Evolutionary conservation across 2,797 vertebrate genomes (phyloP).

Genomic region (Lerista edwardsae): DNA sequence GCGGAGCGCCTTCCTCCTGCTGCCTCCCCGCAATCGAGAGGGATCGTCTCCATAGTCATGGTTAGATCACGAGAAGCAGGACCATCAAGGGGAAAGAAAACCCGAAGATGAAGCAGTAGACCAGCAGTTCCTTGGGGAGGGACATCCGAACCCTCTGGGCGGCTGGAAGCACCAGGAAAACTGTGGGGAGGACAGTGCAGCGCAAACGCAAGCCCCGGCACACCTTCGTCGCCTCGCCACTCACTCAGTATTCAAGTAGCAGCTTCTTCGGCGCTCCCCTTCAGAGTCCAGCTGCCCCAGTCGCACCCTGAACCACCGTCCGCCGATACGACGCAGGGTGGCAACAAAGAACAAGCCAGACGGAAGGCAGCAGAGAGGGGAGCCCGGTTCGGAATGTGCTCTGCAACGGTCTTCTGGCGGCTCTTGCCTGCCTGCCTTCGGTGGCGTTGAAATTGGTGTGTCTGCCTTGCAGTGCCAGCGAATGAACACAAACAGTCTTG

Average conservation of each 20-base stretch:
- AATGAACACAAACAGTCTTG: conserved; percentile 18
- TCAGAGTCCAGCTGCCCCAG: not conserved
- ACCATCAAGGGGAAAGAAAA: conserved; percentile 55
- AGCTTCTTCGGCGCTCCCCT: not conserved
- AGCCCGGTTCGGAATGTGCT: too few relatives aligned
- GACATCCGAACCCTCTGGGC: conserved; percentile 7
- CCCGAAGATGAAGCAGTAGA: conserved; percentile 50
- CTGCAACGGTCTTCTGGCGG: accelerated
- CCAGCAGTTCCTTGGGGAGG: conserved; percentile 34
- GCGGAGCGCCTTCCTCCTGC: not conserved
- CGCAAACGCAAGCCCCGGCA: not conserved
- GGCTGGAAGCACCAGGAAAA: conserved; percentile 4
- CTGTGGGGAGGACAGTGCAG: not conserved
- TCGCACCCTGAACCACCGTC: not conserved
- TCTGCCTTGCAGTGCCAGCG: conserved; percentile 16
- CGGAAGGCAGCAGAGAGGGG: too few relatives aligned
- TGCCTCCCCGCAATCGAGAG: not conserved
- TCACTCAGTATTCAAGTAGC: not conserved
- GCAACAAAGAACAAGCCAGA: not conserved
- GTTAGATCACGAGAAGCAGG: conserved; percentile 48
- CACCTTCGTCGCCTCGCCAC: not conserved
- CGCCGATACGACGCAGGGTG: not conserved
- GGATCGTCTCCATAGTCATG: conserved; percentile 27
- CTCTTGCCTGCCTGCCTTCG: not conserved
- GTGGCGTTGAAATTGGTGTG: not conserved